These are phyloP conservation scores for Temnothorax longispinosus DNA, from an alignment of 1,140 invertebrate genomes.

Conservation along the genomic window DNA sequence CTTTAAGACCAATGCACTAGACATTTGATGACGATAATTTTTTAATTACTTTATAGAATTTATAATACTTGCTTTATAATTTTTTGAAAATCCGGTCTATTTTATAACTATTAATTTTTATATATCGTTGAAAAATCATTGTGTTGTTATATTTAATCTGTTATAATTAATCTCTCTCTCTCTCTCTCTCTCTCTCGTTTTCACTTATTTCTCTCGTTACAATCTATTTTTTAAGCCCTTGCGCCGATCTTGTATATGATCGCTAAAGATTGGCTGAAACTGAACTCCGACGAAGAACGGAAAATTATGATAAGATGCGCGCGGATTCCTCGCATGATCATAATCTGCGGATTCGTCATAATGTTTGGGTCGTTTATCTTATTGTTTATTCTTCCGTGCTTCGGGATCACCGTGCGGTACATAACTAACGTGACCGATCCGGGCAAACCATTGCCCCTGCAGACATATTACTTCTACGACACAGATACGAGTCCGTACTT, in stretches of 20 bases:
- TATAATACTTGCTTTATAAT: neutral
- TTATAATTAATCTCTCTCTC: neutral
- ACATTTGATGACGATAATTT: neutral
- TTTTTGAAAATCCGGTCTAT: neutral
- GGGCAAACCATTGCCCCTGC: conserved; percentile 34
- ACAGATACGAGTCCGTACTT: conserved; percentile 35
- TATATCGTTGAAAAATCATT: neutral
- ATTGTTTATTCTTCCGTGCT: conserved; percentile 10
- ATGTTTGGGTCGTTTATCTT: neutral
- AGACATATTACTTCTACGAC: conserved; percentile 39
- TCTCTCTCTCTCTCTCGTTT: neutral
- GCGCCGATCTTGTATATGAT: conserved; percentile 32
- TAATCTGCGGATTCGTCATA: neutral
- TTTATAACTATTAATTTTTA: neutral
- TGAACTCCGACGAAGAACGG: conserved; percentile 13
- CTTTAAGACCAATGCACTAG: neutral
- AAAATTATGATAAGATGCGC: conserved; percentile 21
- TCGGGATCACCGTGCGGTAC: conserved; percentile 23
- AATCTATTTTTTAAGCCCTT: conserved; percentile 33
- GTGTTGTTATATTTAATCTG: neutral
- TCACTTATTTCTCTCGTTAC: neutral
- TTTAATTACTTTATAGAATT: neutral
- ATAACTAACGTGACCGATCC: conserved; percentile 11
- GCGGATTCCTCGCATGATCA: conserved; percentile 15
- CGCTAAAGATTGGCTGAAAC: conserved; percentile 42